These are phyloP conservation scores for Grantiella picta DNA, from an alignment of 2,113 vertebrate species.

Conservation along the genomic window DNA sequence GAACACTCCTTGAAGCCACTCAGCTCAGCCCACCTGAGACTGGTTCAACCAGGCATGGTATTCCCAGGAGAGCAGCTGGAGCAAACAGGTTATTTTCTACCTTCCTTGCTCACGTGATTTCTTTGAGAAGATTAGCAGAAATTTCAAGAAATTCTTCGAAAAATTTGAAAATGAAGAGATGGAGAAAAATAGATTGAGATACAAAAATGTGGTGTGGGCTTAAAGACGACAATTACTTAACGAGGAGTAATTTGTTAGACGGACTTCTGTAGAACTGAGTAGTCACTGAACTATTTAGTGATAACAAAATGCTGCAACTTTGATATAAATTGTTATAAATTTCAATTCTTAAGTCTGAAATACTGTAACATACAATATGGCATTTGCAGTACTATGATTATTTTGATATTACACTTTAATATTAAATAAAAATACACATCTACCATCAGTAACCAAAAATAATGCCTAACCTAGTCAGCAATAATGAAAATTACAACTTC, in stretches of 20 bases:
- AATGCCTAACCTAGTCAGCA: background rate
- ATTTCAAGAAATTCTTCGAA: background rate
- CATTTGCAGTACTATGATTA: background rate
- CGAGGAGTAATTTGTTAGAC: background rate
- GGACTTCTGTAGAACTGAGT: background rate
- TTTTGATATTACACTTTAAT: background rate
- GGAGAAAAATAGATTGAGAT: background rate
- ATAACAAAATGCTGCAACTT: background rate
- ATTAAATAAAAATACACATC: background rate
- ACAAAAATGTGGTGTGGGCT: background rate
- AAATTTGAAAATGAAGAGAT: background rate
- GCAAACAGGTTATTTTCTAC: background rate
- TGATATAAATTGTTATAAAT: background rate
- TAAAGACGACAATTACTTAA: background rate
- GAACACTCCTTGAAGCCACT: background rate
- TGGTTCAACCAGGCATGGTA: rapidly evolving
- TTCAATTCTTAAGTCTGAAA: background rate
- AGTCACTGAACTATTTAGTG: background rate
- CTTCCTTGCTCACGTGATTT: background rate
- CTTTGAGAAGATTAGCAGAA: background rate
- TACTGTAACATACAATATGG: background rate
- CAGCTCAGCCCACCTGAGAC: background rate
- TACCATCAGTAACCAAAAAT: background rate
- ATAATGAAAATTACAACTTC: background rate
- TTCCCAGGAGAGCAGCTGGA: background rate